phyloP scores from a whole-genome alignment of 2,888 invertebrate genomes.

The Nomada ruficornis region DNA sequence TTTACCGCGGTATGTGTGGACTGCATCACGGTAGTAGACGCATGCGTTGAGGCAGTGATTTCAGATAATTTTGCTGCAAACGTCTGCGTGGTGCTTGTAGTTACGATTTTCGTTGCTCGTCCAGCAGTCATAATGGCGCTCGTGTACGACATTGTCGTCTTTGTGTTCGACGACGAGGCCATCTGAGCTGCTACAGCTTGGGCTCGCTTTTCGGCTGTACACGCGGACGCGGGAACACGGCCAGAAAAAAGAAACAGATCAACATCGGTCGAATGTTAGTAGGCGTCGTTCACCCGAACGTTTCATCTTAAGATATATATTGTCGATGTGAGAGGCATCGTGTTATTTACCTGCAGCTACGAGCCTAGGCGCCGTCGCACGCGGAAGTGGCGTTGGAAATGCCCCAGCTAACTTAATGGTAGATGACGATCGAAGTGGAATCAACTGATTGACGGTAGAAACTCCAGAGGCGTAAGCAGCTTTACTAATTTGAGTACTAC shows the following conservation, averaged over 20 bases:
- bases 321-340: neutral
- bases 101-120: conserved; percentile 83
- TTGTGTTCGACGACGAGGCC: conserved; percentile 85
- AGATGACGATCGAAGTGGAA: conserved; percentile 81
- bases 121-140: conserved; percentile 86
- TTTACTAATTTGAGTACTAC: conserved; percentile 76
- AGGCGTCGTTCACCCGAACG: no score
- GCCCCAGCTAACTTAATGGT: conserved; percentile 80
- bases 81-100: conserved; percentile 88
- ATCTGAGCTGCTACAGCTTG: conserved; percentile 83
- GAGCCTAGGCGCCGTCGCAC: conserved; percentile 86
- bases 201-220: conserved; percentile 85
- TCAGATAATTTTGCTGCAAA: conserved; percentile 91
- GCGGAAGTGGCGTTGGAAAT: conserved; percentile 79
- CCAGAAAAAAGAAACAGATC: no score
- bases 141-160: conserved; percentile 87
- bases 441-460: conserved; percentile 77
- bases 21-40: conserved; percentile 75
- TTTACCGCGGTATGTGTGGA: conserved; percentile 74
- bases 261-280: no score
- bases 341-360: conserved; percentile 85
- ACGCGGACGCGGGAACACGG: neutral
- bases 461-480: conserved; percentile 76
- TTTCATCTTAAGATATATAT: no score
- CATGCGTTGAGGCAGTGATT: conserved; percentile 82